A percentile compares a stretch with the other conserved stretches of the same genome.
phyloP scores from a whole-genome alignment of 2,888 invertebrate genomes.

The Ectemnius continuus region DNA sequence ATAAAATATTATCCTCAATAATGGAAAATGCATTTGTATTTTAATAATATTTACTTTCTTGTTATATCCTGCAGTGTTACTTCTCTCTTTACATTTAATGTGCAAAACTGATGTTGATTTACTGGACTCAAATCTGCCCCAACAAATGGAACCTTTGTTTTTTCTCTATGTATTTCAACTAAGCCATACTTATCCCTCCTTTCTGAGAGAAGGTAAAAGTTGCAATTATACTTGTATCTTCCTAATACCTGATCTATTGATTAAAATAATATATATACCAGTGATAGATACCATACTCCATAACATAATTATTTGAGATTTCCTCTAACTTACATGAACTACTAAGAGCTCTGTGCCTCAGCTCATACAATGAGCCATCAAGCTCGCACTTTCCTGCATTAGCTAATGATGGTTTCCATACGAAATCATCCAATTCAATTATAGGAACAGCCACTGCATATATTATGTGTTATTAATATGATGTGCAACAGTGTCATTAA shows the following conservation, averaged over 20 bases:
- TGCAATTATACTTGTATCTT: conserved; percentile 66
- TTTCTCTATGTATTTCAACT: conserved; percentile 56
- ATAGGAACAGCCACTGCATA: conserved; percentile 67
- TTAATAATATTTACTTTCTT: conserved; percentile 57
- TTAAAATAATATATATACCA: conserved; percentile 23
- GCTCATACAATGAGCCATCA: conserved; percentile 61
- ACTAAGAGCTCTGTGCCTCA: conserved; percentile 50
- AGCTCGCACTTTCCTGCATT: conserved; percentile 65
- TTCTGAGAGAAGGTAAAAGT: conserved; percentile 61
- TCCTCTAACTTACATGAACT: conserved; percentile 56
- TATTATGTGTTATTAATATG: conserved; percentile 19
- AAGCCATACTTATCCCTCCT: conserved; percentile 55
- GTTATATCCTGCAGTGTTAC: conserved; percentile 67
- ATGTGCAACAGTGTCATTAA: conserved; percentile 10
- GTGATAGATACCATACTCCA: too few relatives aligned
- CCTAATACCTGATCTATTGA: conserved; percentile 64
- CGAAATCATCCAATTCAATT: conserved; percentile 52
- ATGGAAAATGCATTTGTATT: neutral
- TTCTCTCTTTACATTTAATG: conserved; percentile 58
- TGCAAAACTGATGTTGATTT: conserved; percentile 66
- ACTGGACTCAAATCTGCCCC: conserved; percentile 68
- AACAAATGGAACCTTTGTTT: conserved; percentile 64
- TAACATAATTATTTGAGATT: too few relatives aligned
- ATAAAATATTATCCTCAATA: neutral
- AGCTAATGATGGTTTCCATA: conserved; percentile 67